phyloP scores from a whole-genome alignment of 2,888 invertebrate species.

The Lumbricus terrestris region DNA sequence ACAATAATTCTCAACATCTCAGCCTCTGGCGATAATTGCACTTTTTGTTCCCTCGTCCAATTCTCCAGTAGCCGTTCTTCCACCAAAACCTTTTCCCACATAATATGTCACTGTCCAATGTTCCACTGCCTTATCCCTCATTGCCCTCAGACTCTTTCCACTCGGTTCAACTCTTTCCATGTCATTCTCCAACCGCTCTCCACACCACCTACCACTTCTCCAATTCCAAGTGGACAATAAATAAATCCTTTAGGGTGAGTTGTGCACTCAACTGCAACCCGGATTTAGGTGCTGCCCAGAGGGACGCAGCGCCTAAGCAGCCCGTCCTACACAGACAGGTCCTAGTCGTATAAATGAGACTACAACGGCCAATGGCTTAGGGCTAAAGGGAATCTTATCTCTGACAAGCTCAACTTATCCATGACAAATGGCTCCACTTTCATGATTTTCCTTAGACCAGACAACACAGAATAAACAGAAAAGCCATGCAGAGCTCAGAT shows the following conservation, averaged over 20 bases:
- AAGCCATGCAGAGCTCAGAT: background rate
- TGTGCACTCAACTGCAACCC: background rate
- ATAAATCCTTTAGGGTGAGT: background rate
- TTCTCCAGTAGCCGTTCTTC: background rate
- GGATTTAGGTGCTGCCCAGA: background rate
- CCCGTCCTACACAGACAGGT: background rate
- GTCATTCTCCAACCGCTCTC: background rate
- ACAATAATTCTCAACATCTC: background rate
- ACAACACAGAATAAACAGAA: background rate
- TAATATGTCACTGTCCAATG: background rate
- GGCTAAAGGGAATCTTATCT: background rate
- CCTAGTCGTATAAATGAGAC: background rate
- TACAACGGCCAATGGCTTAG: background rate
- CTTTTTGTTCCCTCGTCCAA: background rate
- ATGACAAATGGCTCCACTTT: constrained; percentile 3
- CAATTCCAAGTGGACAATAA: background rate
- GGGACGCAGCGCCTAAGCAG: background rate
- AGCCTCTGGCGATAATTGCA: background rate
- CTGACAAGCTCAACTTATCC: background rate
- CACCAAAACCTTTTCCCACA: background rate
- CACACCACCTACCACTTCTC: background rate
- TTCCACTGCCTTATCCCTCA: no score
- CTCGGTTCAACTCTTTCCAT: background rate
- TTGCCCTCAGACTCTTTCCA: background rate
- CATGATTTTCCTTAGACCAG: background rate